phyloP scores from a whole-genome alignment of 2,888 invertebrate genomes.

The Cheilosia pagana region DNA sequence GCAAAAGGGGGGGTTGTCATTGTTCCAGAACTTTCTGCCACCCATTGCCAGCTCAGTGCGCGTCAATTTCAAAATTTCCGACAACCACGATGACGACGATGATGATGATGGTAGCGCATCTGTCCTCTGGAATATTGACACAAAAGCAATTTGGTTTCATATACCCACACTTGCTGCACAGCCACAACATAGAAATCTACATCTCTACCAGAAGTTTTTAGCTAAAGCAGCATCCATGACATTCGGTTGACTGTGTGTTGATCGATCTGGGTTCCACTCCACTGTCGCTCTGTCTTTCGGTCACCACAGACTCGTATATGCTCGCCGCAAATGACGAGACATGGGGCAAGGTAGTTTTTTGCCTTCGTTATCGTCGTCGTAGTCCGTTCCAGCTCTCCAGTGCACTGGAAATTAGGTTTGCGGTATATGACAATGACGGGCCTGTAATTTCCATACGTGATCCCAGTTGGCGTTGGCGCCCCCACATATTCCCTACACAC shows the following conservation, averaged over 20 bases:
- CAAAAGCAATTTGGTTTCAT: slow-evolving; percentile 59
- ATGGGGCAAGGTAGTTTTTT: slow-evolving; percentile 34
- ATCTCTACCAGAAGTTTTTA: slow-evolving; percentile 38
- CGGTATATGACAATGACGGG: slow-evolving; percentile 69
- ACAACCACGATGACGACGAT: slow-evolving; percentile 11
- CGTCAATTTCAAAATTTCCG: slow-evolving; percentile 23
- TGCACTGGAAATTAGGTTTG: slow-evolving; percentile 70
- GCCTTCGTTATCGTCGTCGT: slow-evolving; percentile 1
- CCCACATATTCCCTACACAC: not conserved
- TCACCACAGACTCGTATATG: slow-evolving; percentile 2
- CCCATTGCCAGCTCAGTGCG: slow-evolving; percentile 13
- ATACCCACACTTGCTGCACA: slow-evolving; percentile 5
- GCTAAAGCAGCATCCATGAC: slow-evolving; percentile 58
- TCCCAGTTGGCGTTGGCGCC: slow-evolving; percentile 1
- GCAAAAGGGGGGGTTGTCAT: slow-evolving; percentile 7
- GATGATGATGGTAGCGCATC: slow-evolving; percentile 28
- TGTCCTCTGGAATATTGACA: slow-evolving; percentile 45
- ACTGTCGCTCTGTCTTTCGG: slow-evolving; percentile 24
- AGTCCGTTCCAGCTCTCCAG: not conserved
- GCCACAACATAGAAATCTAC: slow-evolving; percentile 17
- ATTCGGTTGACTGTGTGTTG: slow-evolving; percentile 51
- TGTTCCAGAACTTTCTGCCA: not conserved
- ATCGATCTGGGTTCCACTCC: slow-evolving; percentile 33
- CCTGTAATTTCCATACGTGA: slow-evolving; percentile 60
- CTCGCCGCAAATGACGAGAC: slow-evolving; percentile 51